Percentiles rank a stretch among this genome's conserved stretches.
phyloP scores from a whole-genome alignment of 2,113 vertebrate genomes.

The Nerophis lumbriciformis region DNA sequence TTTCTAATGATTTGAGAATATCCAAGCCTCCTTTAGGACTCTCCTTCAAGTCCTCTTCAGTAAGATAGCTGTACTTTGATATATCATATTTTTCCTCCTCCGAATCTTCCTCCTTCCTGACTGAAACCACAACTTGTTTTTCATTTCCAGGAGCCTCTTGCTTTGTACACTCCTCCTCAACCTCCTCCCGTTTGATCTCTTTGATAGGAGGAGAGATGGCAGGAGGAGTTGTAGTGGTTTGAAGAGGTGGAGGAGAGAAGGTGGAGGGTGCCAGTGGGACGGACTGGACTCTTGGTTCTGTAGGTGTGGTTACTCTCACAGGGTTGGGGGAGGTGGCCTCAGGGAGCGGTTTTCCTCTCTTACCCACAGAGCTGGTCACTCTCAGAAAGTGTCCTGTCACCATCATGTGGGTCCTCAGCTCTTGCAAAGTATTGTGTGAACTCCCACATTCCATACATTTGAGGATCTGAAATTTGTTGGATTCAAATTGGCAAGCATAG shows the following conservation, averaged over 20 bases:
- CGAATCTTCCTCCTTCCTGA: conserved; percentile 65
- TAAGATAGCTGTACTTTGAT: conserved; percentile 91
- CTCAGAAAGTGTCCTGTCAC: conserved; percentile 96
- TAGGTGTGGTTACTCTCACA: conserved; percentile 58
- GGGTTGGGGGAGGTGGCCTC: conserved; percentile 75
- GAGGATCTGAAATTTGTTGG: conserved; percentile 91
- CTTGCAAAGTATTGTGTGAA: conserved; percentile 91
- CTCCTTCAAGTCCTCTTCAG: conserved; percentile 94
- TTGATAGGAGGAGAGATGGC: conserved; percentile 73
- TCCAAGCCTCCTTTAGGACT: conserved; percentile 93
- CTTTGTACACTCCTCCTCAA: conserved; percentile 73
- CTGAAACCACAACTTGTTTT: conserved; percentile 64
- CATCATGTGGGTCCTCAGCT: conserved; percentile 97
- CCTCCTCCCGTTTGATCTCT: conserved; percentile 87
- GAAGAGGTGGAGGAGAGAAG: conserved; percentile 77
- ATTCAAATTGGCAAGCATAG: conserved; percentile 92
- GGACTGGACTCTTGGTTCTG: conserved; percentile 87
- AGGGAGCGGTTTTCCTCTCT: conserved; percentile 84
- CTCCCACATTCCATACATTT: conserved; percentile 97
- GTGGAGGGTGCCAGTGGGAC: conserved; percentile 87
- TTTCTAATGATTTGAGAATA: conserved; percentile 96
- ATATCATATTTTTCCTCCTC: conserved; percentile 84
- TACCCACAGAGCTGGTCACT: conserved; percentile 85
- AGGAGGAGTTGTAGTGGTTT: conserved; percentile 62
- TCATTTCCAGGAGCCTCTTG: conserved; percentile 72